phyloP scores from a whole-genome alignment of 2,888 invertebrate genomes.

The Pachymerium ferrugineum region DNA sequence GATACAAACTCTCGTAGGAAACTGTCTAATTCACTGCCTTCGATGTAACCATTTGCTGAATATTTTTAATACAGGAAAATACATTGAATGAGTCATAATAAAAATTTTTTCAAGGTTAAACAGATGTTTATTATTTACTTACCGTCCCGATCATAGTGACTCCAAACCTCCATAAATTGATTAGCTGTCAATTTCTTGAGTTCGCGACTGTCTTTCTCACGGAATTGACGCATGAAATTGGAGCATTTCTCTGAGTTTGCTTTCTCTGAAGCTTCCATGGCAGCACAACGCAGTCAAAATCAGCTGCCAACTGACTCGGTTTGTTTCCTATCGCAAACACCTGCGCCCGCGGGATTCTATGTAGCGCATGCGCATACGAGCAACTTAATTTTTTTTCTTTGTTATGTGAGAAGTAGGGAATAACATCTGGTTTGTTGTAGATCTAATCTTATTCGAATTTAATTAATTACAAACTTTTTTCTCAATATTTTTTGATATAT shows the following conservation, averaged over 20 bases:
- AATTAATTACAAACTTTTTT: too few relatives aligned
- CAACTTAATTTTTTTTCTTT: not conserved
- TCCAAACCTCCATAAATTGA: constrained; percentile 97
- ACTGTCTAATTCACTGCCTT: constrained; percentile 85
- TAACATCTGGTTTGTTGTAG: not conserved
- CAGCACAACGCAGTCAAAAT: not conserved
- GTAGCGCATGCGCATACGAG: not conserved
- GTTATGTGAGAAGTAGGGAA: not conserved
- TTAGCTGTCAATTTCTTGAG: constrained; percentile 83
- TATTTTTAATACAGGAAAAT: not conserved
- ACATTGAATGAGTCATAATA: too few relatives aligned
- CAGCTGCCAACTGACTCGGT: not conserved
- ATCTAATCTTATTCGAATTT: too few relatives aligned
- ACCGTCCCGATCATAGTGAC: constrained; percentile 91
- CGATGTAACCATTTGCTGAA: constrained; percentile 87
- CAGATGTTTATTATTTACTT: constrained; percentile 45
- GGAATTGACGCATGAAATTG: constrained; percentile 87
- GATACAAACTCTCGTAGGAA: constrained; percentile 86
- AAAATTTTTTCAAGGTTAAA: constrained; percentile 4
- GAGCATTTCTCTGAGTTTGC: constrained; percentile 41
- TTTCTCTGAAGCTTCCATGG: not conserved
- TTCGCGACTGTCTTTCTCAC: constrained; percentile 80
- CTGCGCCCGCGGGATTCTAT: not conserved
- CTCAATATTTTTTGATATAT: too few relatives aligned
- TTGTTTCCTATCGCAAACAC: constrained; percentile 9